These are phyloP conservation scores for Perizoma flavofasciatum DNA, from an alignment of 2,888 invertebrate species.

Conservation along the genomic window DNA sequence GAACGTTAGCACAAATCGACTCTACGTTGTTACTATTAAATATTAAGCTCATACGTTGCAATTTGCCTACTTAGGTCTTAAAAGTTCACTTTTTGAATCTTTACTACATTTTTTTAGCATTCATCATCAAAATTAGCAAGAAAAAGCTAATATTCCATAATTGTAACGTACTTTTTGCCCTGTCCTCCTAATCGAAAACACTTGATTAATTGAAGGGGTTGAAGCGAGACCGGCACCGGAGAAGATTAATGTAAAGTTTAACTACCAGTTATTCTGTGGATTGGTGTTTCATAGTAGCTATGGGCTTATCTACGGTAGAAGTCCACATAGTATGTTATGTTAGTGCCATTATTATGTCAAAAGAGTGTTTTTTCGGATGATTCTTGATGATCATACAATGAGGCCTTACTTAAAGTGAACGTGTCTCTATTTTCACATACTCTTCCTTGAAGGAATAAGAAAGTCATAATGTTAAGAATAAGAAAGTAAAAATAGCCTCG, in stretches of 20 bases:
- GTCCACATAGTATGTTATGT: background rate
- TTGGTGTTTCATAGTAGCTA: background rate
- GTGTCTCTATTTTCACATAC: too few relatives aligned
- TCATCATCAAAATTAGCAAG: constrained; percentile 47
- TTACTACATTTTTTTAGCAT: too few relatives aligned
- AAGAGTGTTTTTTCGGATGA: background rate
- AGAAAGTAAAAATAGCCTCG: too few relatives aligned
- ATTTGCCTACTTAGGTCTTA: too few relatives aligned
- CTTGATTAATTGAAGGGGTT: constrained; percentile 77
- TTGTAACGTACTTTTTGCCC: constrained; percentile 62
- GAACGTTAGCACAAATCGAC: too few relatives aligned
- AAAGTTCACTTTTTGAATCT: too few relatives aligned
- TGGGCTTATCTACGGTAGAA: background rate
- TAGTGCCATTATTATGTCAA: constrained; percentile 1
- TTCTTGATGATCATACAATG: background rate
- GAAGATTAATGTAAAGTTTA: constrained; percentile 68
- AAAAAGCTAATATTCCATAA: constrained; percentile 57
- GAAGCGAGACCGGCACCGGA: constrained; percentile 67
- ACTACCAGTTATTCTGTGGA: constrained; percentile 5
- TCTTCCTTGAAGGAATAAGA: too few relatives aligned
- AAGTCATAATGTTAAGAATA: too few relatives aligned
- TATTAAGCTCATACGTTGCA: too few relatives aligned
- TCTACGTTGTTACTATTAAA: too few relatives aligned
- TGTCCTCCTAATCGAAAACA: constrained; percentile 71
- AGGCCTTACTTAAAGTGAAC: too few relatives aligned